Conservation (phyloP, 1,140 invertebrate species). For the Lysiphlebus fabarum region DNA sequence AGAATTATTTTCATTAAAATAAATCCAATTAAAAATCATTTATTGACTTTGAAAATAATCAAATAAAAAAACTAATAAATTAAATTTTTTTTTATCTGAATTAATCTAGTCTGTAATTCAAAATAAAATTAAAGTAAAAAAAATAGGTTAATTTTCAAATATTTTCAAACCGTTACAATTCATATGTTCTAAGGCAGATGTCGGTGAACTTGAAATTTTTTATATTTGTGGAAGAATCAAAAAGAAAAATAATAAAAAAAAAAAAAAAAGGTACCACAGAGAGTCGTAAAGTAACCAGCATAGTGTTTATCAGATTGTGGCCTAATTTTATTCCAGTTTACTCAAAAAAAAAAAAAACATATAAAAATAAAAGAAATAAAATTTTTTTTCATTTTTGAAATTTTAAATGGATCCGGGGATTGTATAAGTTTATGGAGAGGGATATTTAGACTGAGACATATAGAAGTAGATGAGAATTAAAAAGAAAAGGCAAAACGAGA, state of each 20-base stretch:
- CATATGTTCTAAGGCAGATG: constrained; percentile 8
- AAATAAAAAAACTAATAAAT: too few relatives aligned
- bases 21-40: too few relatives aligned
- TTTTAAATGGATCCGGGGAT: constrained; percentile 11
- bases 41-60: too few relatives aligned
- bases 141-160: too few relatives aligned
- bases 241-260: constrained; percentile 11
- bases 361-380: constrained; percentile 14
- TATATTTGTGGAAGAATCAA: not conserved
- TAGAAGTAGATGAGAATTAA: not conserved
- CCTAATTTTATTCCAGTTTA: constrained; percentile 46
- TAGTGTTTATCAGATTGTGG: constrained; percentile 41
- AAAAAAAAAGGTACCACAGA: constrained; percentile 4
- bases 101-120: too few relatives aligned
- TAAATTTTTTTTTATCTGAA: too few relatives aligned
- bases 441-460: too few relatives aligned
- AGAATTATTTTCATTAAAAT: too few relatives aligned
- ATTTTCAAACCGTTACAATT: not conserved
- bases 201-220: constrained; percentile 12
- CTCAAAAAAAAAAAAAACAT: constrained; percentile 21
- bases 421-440: constrained; percentile 13
- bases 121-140: too few relatives aligned
- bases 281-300: constrained; percentile 21
- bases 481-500: constrained; percentile 8
- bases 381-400: too few relatives aligned